Evolutionary conservation across 2,888 invertebrate species (phyloP).

Genomic region (Orchesella flavescens): DNA sequence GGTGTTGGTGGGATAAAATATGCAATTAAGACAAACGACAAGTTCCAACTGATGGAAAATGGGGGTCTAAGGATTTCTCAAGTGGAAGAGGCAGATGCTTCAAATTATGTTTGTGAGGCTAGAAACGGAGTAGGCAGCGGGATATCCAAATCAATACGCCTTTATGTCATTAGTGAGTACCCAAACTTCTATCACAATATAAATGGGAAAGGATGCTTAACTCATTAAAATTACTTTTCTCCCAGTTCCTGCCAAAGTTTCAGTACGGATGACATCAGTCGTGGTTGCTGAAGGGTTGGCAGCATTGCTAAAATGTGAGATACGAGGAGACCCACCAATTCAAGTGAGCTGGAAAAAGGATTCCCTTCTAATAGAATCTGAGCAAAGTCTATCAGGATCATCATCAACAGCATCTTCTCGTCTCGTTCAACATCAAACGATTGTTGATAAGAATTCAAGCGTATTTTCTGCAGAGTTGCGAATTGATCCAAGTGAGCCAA

Average conservation of each 20-base stretch:
- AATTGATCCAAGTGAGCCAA: constrained; percentile 57
- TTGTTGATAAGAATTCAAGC: constrained; percentile 58
- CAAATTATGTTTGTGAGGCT: constrained; percentile 74
- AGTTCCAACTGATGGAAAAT: constrained; percentile 63
- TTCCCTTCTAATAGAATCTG: constrained; percentile 55
- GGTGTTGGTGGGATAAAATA: constrained; percentile 53
- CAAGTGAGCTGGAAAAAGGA: constrained; percentile 67
- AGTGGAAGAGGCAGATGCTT: constrained; percentile 73
- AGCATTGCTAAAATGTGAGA: constrained; percentile 66
- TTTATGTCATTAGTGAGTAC: constrained; percentile 74
- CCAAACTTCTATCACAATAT: too few species aligned
- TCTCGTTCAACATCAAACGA: too few species aligned
- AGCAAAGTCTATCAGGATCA: too few species aligned
- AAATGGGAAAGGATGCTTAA: background rate
- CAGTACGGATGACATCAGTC: constrained; percentile 62
- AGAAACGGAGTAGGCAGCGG: constrained; percentile 74
- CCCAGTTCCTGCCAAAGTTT: constrained; percentile 70
- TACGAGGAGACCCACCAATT: constrained; percentile 69
- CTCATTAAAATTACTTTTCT: constrained; percentile 65
- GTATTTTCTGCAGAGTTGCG: constrained; percentile 63
- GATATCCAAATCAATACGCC: constrained; percentile 74
- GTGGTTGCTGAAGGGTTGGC: constrained; percentile 69
- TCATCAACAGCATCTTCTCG: too few species aligned
- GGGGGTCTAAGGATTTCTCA: constrained; percentile 69
- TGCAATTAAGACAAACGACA: constrained; percentile 66